These are phyloP conservation scores for Ailurus styani DNA, from an alignment of 2,113 vertebrate species.

Conservation along the genomic window DNA sequence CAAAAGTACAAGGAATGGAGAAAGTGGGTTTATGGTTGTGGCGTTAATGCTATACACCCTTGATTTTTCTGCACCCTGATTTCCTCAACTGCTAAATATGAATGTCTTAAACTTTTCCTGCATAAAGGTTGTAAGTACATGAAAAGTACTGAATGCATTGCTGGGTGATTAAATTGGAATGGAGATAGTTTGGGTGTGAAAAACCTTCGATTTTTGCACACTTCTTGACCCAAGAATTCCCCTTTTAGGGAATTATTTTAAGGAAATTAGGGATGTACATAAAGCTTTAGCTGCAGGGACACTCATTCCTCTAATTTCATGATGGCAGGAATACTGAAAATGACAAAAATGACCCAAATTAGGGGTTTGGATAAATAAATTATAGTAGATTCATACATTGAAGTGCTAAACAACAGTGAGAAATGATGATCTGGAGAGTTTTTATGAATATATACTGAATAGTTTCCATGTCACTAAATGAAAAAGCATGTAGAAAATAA, in stretches of 20 bases:
- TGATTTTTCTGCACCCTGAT: background rate
- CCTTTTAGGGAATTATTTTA: constrained; percentile 21
- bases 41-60: background rate
- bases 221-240: background rate
- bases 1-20: background rate
- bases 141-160: background rate
- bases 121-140: background rate
- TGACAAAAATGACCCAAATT: constrained; percentile 36
- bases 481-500: constrained; percentile 35
- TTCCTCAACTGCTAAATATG: background rate
- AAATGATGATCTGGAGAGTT: constrained; percentile 29
- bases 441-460: constrained; percentile 43
- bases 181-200: background rate
- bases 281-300: background rate
- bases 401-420: constrained; percentile 10
- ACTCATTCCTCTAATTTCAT: constrained; percentile 33
- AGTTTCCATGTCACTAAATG: constrained; percentile 26
- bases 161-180: background rate
- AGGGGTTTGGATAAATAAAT: constrained; percentile 33
- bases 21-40: background rate
- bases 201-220: background rate
- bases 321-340: background rate
- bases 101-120: background rate
- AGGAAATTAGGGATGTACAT: background rate
- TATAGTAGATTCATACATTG: background rate